These are phyloP conservation scores for Isurus oxyrinchus DNA, from an alignment of 2,113 vertebrate species.

Conservation along the genomic window DNA sequence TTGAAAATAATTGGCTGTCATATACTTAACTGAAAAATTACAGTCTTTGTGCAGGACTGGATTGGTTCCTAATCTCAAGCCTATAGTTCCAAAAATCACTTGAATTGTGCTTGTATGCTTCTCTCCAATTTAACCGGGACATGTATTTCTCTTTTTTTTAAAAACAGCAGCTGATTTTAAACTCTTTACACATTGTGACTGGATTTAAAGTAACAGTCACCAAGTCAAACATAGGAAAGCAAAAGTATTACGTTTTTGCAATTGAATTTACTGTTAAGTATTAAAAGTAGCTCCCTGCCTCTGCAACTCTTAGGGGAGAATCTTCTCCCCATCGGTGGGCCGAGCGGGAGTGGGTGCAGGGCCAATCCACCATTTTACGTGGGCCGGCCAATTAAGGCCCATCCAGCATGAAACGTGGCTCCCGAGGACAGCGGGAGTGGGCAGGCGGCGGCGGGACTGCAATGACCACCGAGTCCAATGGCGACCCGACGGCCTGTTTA, in stretches of 20 bases:
- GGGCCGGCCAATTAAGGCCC: too few relatives aligned
- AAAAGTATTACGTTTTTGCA: background rate
- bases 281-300: background rate
- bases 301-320: background rate
- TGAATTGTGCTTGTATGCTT: background rate
- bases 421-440: too few relatives aligned
- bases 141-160: background rate
- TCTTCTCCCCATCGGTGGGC: too few relatives aligned
- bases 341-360: too few relatives aligned
- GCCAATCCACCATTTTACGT: too few relatives aligned
- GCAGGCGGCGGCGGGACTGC: too few relatives aligned
- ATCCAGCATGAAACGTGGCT: too few relatives aligned
- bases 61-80: constrained; percentile 2
- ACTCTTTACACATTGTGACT: background rate
- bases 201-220: background rate
- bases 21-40: constrained; percentile 10
- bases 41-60: background rate
- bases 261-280: background rate
- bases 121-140: background rate
- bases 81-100: background rate
- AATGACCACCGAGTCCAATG: too few relatives aligned
- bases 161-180: background rate
- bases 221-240: background rate
- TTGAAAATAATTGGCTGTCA: constrained; percentile 26
- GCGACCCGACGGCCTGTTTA: too few relatives aligned